Evolutionary conservation across 1,140 invertebrate species (phyloP).

Genomic region (Drosophila parabipectinata): DNA sequence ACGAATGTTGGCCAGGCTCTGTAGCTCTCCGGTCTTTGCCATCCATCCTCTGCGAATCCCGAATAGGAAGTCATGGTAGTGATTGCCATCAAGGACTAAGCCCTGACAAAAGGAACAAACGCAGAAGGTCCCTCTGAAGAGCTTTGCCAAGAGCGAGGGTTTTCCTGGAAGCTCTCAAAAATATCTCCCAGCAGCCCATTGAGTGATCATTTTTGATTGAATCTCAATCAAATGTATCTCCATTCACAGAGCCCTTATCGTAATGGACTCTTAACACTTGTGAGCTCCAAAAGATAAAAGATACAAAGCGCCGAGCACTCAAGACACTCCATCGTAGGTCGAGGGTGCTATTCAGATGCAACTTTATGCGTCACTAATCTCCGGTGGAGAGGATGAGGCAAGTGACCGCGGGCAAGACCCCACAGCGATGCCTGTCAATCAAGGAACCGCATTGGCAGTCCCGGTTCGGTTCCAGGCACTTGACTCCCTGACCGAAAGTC

Average conservation of each 20-base stretch:
- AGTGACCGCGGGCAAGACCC: slow-evolving; percentile 17
- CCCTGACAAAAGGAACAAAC: slow-evolving; percentile 4
- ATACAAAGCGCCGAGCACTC: slow-evolving; percentile 15
- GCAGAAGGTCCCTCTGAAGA: background rate
- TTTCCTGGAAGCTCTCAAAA: slow-evolving; percentile 1
- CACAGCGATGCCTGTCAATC: slow-evolving; percentile 70
- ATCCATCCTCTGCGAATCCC: background rate
- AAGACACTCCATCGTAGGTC: slow-evolving; percentile 8
- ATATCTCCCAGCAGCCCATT: background rate
- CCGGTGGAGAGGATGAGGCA: slow-evolving; percentile 20
- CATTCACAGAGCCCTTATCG: slow-evolving; percentile 8
- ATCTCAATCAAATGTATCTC: background rate
- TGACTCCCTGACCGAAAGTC: slow-evolving; percentile 54
- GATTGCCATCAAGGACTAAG: slow-evolving; percentile 22
- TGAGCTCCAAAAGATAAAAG: slow-evolving; percentile 14
- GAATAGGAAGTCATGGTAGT: slow-evolving; percentile 20
- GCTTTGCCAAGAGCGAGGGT: slow-evolving; percentile 21
- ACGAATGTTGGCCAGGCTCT: slow-evolving; percentile 26
- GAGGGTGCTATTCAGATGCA: slow-evolving; percentile 71
- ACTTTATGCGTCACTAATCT: slow-evolving; percentile 77
- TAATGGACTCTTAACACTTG: slow-evolving; percentile 34
- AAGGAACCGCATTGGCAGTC: slow-evolving; percentile 39
- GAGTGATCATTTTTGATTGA: slow-evolving; percentile 11
- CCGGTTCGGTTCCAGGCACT: slow-evolving; percentile 30
- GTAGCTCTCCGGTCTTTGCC: background rate